These are phyloP conservation scores for Hyalella azteca DNA, from an alignment of 2,888 invertebrate species.

Conservation along the genomic window DNA sequence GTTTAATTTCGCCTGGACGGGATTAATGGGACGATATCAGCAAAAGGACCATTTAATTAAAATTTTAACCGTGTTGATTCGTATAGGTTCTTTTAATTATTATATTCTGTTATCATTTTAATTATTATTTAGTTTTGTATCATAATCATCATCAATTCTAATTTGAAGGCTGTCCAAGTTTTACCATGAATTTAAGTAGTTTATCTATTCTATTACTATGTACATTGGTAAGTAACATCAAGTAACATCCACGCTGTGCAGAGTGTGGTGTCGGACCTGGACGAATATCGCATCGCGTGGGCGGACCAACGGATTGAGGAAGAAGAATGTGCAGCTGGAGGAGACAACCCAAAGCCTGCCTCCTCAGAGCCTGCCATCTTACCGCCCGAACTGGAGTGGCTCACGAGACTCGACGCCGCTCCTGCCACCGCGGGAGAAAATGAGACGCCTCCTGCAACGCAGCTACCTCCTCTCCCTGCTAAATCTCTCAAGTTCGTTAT, in stretches of 20 bases:
- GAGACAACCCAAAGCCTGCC: neutral
- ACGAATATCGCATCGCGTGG: constrained; percentile 47
- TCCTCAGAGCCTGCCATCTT: neutral
- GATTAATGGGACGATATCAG: neutral
- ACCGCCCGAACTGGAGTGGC: constrained; percentile 11
- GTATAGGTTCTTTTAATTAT: neutral
- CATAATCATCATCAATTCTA: neutral
- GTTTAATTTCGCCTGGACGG: neutral
- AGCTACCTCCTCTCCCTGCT: too few species aligned
- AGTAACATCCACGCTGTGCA: constrained; percentile 7
- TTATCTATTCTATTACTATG: neutral
- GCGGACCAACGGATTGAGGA: constrained; percentile 45
- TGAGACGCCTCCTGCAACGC: too few species aligned
- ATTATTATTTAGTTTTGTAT: neutral
- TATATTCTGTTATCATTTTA: neutral
- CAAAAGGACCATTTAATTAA: too few species aligned
- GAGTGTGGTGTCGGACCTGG: constrained; percentile 44
- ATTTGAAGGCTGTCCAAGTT: too few species aligned
- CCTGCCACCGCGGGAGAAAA: neutral
- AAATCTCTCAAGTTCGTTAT: too few species aligned
- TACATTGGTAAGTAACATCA: neutral
- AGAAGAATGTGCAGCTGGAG: neutral
- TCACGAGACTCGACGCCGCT: neutral
- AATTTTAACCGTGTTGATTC: neutral
- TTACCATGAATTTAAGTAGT: neutral